Evolutionary conservation across 2,888 invertebrate species (phyloP).

Genomic region (Tillus elongatus): DNA sequence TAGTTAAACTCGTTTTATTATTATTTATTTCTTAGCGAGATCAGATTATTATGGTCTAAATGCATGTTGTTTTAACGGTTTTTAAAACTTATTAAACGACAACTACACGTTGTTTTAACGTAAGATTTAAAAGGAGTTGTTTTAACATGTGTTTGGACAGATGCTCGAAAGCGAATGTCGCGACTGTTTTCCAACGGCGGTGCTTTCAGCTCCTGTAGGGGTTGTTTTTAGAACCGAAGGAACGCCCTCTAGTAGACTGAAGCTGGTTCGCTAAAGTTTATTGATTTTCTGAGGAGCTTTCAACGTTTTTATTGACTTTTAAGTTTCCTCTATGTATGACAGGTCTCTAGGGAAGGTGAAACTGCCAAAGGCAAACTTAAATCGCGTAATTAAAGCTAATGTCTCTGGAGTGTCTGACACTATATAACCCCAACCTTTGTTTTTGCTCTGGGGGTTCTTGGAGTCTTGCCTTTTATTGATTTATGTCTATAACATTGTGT

Average conservation of each 20-base stretch:
- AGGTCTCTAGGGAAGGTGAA: too few species aligned
- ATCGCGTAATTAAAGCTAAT: too few species aligned
- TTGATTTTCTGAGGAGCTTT: too few species aligned
- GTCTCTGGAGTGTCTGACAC: too few species aligned
- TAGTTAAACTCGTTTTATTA: background rate
- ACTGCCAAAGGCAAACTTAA: too few species aligned
- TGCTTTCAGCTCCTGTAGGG: conserved; percentile 15
- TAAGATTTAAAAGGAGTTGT: conserved; percentile 2
- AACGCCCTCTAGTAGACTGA: conserved; percentile 4
- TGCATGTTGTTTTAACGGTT: background rate
- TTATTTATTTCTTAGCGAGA: background rate
- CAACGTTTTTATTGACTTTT: too few species aligned
- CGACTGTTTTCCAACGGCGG: conserved; percentile 18
- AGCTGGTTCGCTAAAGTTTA: too few species aligned
- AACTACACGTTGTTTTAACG: background rate
- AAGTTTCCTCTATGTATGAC: too few species aligned
- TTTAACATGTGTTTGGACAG: conserved; percentile 20
- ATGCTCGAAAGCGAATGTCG: conserved; percentile 16
- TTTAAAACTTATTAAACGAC: background rate
- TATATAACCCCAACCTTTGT: too few species aligned
- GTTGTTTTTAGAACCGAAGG: background rate
- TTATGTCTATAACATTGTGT: too few species aligned
- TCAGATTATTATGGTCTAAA: background rate
- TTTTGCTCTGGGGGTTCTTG: too few species aligned
- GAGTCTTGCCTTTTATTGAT: too few species aligned